Base-by-base conservation (phyloP, 1,140 invertebrate genomes). In the Drosophila sulfurigaster region DNA sequence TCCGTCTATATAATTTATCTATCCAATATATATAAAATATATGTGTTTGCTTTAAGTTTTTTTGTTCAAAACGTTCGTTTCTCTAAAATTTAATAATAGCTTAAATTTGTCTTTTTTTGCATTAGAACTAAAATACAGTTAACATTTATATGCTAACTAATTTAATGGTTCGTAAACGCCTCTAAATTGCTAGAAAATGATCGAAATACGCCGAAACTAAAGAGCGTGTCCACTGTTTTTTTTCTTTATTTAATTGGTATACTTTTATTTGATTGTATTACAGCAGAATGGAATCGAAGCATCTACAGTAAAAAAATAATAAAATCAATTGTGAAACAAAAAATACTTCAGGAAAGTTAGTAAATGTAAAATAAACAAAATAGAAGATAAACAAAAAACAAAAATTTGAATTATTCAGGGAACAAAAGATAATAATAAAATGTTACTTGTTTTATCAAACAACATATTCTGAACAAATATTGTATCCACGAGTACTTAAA, bases 401-500 rank as follows among this genome's bases (percentile, higher is more conserved):
- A 57, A 32, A 35, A 32, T 32, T 5, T 54, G 4, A 43, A 43
- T 30, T 25, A 25, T 25, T 25, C 20, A 25, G 20, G 20, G 3
- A 3, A 32, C 3, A 32, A 48, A 48, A 15, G 5, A 30, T 10
- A 10, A 20, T 43, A 62, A 62, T 43, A 5, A n/a, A 43, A 13
- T 43, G 11, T 25, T 25, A 25, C 20, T 25, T 25, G 11, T 43
- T 13, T 43, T 13, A 13, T 32, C 51, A 56, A 41, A 57, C 35
- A 41, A 38, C 3, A 15, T 32, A 32, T 30, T 8, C 7, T 32
- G 5, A 15, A 16, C 28, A 35, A 10, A 16, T 35, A 25, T 35
- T 57, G 15, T 20, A 46, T 56, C 20, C 20, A 16, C 10, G 11
- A 11, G 51, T 43, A 5, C 16, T 80, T 94, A 95, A 76, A 94